Percentiles rank a stretch among this genome's conserved stretches.
phyloP scores from a whole-genome alignment of 2,888 invertebrate genomes.

The Tenthredo amoena region DNA sequence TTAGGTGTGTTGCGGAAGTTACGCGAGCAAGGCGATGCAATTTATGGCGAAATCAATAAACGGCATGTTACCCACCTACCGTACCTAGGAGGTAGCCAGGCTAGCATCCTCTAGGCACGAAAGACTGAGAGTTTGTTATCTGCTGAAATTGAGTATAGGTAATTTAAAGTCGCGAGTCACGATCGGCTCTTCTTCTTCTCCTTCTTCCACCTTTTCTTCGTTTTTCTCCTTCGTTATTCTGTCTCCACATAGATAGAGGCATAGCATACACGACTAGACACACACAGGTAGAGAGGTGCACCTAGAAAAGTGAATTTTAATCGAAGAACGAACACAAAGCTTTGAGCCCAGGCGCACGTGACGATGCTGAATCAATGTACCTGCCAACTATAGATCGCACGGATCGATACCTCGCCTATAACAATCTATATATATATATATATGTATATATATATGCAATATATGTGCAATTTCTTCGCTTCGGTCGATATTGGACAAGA shows the following conservation, averaged over 20 bases:
- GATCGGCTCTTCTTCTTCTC: conserved; percentile 31
- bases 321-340: conserved; percentile 36
- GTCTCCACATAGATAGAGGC: background rate
- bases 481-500: conserved; percentile 12
- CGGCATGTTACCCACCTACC: conserved; percentile 6
- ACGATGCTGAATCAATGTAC: conserved; percentile 17
- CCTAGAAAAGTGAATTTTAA: conserved; percentile 37
- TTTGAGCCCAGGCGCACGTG: conserved; percentile 18
- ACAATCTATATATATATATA: background rate
- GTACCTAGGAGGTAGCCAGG: background rate
- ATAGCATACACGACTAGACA: background rate
- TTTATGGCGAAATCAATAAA: conserved; percentile 37
- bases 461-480: background rate
- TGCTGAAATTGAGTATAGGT: conserved; percentile 30
- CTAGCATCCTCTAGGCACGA: conserved; percentile 9
- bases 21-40: conserved; percentile 9
- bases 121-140: conserved; percentile 12
- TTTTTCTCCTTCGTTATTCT: background rate
- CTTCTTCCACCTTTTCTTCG: background rate
- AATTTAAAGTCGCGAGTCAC: conserved; percentile 41
- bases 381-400: background rate
- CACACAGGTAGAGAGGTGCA: background rate
- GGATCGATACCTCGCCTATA: conserved; percentile 6
- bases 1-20: conserved; percentile 21
- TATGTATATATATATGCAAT: background rate